Base-by-base conservation (phyloP, 2,797 vertebrate species). In the Myotis findleyi region DNA sequence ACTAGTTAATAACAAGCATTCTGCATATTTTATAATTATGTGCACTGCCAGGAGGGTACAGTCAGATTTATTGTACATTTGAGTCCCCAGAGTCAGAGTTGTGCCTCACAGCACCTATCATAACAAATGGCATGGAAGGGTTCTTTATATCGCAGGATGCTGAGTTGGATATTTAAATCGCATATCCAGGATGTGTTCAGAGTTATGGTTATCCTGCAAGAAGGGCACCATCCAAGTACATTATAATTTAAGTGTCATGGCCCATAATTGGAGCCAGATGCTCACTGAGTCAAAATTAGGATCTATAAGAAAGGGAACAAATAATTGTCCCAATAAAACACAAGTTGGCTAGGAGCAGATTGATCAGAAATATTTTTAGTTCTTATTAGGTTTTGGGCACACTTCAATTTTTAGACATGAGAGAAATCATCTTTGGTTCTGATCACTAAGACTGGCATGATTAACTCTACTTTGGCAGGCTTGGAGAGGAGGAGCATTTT, bases 121-220 rank as follows among this genome's bases (percentile, higher is more conserved):
- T 85, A 98, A 97, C 75, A 97, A 97, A 97, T 95, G n/a, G 82
- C 93, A 93, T 33, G 69, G 85, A 95, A 73, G 66, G 14, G 18
- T 97, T 97, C 66, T 97, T 97, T 98, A 93, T 97, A 96, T 96
- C 44, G 5, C 57, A 93, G 83, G 90, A 96, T 97, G 97, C 96
- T 80, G 87, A 91, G 86, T 84, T 95, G 93, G 94, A 97, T 98
- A 97, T 97, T 97, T 97, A 98, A 98, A 97, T 93, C 96, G 66
- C 68, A 87, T 94, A 13, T 71, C 76, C 76, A 18, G 2, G 87
- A 98, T 97, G 57, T 69, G 30, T 93, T 97, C 97, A 93, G 95
- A 97, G 80, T 97, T 97, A 97, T 91, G 68, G 64, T 92, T 93
- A 76, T 36, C 20, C 38, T 21, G 18, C 30, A 81, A 91, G 76